Base-by-base conservation (phyloP, 2,113 vertebrate genomes). In the Perca schrenkii region DNA sequence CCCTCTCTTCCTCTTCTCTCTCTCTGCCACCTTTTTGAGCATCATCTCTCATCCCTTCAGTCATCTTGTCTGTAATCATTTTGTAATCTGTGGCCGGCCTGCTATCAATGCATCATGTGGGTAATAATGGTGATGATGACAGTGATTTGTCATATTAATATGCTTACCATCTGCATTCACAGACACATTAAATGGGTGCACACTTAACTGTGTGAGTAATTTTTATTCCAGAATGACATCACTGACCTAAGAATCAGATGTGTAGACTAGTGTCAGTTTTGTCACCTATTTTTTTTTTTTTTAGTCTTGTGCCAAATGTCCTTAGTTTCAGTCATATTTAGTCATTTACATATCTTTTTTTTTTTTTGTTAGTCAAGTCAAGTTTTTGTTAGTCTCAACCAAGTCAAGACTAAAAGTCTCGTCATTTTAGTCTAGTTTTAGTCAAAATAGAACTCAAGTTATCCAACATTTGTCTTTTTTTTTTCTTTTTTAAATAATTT, bases 81-180 rank as follows among this genome's bases (percentile, higher is more conserved):
- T 67, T 78, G 65, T 91, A 82, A 86, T 90, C 72, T 81, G 66
- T 73, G 79, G 57, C 66, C 62, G 7, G 80, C 74, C 82, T 88
- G 86, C 88, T 88, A 84, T 89, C 70, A 6, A 53, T 65, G 83
- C 88, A 77, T 87, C 74, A 73, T 75, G 77, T 63, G 82, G 83
- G 67, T 75, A 72, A 86, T 87, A 79, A 84, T 87, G 68, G 74
- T 63, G 65, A 84, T 84, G 78, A 83, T 84, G 70, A 72, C 54
- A 14, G 66, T 61, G 57, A 65, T 88, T 87, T 79, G 53, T 90
- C 71, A 75, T 69, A 74, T 74, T 80, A 74, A 91, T 67, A 83
- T 67, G 43, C 63, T 77, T 87, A 63, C 53, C 0, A 53, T 73
- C 72, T 87, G 53, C 73, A 36, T 81, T 75, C 61, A 71, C 66